Base-by-base conservation (phyloP, 2,113 vertebrate genomes). In the Columba livia region DNA sequence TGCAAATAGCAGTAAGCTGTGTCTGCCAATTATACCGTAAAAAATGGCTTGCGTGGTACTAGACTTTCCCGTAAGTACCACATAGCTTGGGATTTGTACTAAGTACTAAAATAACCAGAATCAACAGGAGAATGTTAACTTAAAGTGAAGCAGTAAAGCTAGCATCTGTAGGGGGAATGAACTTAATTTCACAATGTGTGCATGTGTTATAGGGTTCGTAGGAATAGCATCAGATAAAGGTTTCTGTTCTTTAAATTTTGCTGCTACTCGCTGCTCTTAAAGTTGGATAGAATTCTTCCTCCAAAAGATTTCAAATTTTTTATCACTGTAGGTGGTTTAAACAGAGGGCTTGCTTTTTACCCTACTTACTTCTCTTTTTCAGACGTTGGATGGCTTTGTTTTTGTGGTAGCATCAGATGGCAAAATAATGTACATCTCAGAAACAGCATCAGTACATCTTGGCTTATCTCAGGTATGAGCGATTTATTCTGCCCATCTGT, bases 341-440 rank as follows among this genome's bases (percentile, higher is more conserved):
- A 26, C 11, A 29, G 61, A 34, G 34, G 48, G 8, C 28, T 67
- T 6, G 31, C 10, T 29, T 54, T 96, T 97, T 8, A 95, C 69
- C 51, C 51, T 15, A 44, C 9, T 6, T 58, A 29, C 94, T 91
- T 94, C 14, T 96, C 50, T 89, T 87, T 96, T 96, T 14, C 98
- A 99, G 99, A 99, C 99, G 72, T 97, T 99, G 94, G 99, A 99
- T 86, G 99, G 99, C 61, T 99, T 99, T 89, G 99, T 99, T 82
- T 99, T 99, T 13, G 99, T 99, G 44, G 98, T 99, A 15, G 99
- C 99, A 2, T 98, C 99, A 24, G 99, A 99, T 40, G 99, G 99
- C 28, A 99, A 99, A 98, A 99, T 99, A 95, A 99, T 99, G 99
- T 99, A 99, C 96, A 99, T 99, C 81, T 99, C 99, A 31, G 99